These are phyloP conservation scores for Vulpes ferrilata DNA, from an alignment of 2,113 vertebrate species.

Conservation along the genomic window DNA sequence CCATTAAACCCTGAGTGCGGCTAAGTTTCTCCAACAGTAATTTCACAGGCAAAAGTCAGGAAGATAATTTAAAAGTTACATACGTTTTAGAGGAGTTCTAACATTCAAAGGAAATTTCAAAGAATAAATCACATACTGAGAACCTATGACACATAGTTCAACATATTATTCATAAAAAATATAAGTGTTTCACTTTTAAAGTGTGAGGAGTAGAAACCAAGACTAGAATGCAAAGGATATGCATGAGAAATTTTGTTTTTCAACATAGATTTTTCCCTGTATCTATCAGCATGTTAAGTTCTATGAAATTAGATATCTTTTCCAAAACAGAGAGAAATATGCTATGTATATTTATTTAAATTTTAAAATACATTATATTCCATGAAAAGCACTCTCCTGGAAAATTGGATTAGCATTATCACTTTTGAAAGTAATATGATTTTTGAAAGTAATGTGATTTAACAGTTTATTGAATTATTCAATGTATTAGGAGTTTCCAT, in stretches of 20 bases:
- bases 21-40: background rate
- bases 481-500: background rate
- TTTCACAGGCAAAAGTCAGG: constrained; percentile 28
- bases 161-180: constrained; percentile 55
- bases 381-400: background rate
- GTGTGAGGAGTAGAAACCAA: background rate
- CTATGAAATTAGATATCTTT: constrained; percentile 30
- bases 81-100: background rate
- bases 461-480: background rate
- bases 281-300: background rate
- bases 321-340: background rate
- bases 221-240: background rate
- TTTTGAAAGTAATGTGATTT: constrained; percentile 32
- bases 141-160: background rate
- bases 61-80: constrained; percentile 32
- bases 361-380: background rate
- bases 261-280: constrained; percentile 39
- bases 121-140: constrained; percentile 38
- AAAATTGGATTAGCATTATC: background rate
- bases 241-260: background rate
- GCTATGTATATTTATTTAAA: background rate
- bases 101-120: constrained; percentile 31
- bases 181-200: constrained; percentile 32
- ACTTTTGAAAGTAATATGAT: background rate
- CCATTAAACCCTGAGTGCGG: background rate